Conservation (phyloP, 1,140 invertebrate species). For the Drosophila busckii region DNA sequence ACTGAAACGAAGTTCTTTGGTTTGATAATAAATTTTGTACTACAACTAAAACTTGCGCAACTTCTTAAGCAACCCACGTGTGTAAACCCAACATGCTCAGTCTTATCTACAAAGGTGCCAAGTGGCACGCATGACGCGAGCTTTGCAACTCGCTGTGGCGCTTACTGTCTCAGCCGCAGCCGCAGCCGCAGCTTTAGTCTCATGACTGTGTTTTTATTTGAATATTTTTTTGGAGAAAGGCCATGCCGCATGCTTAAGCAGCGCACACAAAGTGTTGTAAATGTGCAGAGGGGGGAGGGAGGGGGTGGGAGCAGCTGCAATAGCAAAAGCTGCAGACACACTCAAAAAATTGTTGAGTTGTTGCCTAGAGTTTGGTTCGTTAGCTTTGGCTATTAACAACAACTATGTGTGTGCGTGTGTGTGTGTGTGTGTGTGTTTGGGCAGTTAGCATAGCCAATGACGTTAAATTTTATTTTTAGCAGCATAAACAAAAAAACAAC, state of each 20-base stretch:
- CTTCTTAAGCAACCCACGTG: conserved; percentile 18
- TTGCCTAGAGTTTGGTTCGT: conserved; percentile 21
- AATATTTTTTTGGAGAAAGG: conserved; percentile 64
- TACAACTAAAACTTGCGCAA: too few relatives aligned
- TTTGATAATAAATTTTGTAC: too few relatives aligned
- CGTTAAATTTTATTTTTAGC: conserved; percentile 44
- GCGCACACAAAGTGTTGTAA: not conserved
- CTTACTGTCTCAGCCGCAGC: not conserved
- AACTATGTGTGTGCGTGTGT: not conserved
- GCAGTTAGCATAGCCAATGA: conserved; percentile 40
- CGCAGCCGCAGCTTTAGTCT: conserved; percentile 27
- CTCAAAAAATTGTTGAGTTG: conserved; percentile 14
- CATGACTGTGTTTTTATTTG: conserved; percentile 73
- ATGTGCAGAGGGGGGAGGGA: not conserved
- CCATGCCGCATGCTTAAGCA: conserved; percentile 46
- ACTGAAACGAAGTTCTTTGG: too few relatives aligned
- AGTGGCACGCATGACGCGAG: conserved; percentile 69
- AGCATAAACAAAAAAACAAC: conserved; percentile 6
- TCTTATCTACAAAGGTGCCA: conserved; percentile 59
- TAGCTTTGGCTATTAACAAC: conserved; percentile 25
- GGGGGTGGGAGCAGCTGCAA: conserved; percentile 19
- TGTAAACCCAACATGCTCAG: conserved; percentile 7
- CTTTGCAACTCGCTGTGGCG: conserved; percentile 34
- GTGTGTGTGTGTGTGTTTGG: conserved; percentile 8
- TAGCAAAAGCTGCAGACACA: conserved; percentile 27